Evolutionary conservation across 2,888 invertebrate genomes (phyloP).

Genomic region (Himalopsyche kuldschensis): DNA sequence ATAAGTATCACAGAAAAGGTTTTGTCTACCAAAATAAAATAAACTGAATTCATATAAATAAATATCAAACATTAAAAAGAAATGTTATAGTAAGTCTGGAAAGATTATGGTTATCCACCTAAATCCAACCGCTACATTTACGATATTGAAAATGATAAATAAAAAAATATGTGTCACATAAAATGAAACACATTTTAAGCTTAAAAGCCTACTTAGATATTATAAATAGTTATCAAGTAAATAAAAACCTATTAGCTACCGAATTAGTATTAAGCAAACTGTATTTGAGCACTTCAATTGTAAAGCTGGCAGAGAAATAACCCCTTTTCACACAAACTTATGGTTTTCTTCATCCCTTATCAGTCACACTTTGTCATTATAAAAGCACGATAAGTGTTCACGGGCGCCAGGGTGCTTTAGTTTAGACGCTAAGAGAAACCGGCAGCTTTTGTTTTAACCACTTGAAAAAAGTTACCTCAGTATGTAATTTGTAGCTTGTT

Average conservation of each 20-base stretch:
- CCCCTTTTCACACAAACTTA: neutral
- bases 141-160: too few relatives aligned
- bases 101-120: too few relatives aligned
- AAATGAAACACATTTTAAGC: too few relatives aligned
- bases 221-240: neutral
- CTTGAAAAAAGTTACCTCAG: neutral
- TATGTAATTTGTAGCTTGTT: neutral
- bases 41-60: too few relatives aligned
- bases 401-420: slow-evolving; percentile 4
- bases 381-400: slow-evolving; percentile 3
- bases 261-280: neutral
- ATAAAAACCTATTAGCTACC: neutral
- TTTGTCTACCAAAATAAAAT: too few relatives aligned
- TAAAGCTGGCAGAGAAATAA: neutral
- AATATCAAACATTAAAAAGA: too few relatives aligned
- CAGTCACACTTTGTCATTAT: slow-evolving; percentile 6
- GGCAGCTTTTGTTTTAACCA: slow-evolving; percentile 1
- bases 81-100: too few relatives aligned
- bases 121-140: too few relatives aligned
- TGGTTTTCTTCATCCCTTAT: neutral
- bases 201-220: neutral
- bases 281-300: neutral
- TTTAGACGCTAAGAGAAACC: neutral
- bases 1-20: too few relatives aligned
- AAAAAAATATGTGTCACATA: too few relatives aligned